These are phyloP conservation scores for Sipha flava DNA, from an alignment of 1,140 invertebrate genomes.

Conservation along the genomic window DNA sequence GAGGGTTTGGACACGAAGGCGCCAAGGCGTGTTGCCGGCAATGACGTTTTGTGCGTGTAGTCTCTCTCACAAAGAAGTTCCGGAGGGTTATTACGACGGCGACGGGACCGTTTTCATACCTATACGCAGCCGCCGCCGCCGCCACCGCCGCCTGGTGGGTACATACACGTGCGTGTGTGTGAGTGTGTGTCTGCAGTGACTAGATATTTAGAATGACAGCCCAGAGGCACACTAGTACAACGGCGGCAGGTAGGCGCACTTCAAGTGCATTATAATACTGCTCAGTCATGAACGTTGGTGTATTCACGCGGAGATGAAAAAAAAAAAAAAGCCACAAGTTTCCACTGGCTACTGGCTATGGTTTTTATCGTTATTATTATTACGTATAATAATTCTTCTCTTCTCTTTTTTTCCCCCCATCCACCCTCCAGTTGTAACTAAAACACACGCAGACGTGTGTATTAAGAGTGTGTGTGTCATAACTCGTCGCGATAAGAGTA, in stretches of 20 bases:
- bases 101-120: background rate
- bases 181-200: background rate
- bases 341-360: background rate
- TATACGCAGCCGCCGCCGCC: background rate
- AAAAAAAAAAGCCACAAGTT: background rate
- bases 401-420: too few species aligned
- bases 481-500: background rate
- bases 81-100: slow-evolving; percentile 17
- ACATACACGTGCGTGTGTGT: background rate
- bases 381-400: background rate
- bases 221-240: slow-evolving; percentile 1
- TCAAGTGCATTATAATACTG: slow-evolving; percentile 23
- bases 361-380: background rate
- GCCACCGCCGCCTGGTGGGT: too few species aligned
- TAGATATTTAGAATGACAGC: slow-evolving; percentile 27
- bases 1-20: slow-evolving; percentile 30
- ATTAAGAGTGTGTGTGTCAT: background rate
- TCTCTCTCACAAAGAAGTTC: slow-evolving; percentile 19
- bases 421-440: background rate
- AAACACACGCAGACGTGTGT: background rate
- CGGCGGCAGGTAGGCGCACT: background rate
- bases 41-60: slow-evolving; percentile 10
- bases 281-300: background rate
- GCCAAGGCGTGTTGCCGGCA: slow-evolving; percentile 31
- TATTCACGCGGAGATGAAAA: background rate